Evolutionary conservation across 92 coral and sea anemone genomes (phyloP).

Genomic region (Phenganax stokvisi): DNA sequence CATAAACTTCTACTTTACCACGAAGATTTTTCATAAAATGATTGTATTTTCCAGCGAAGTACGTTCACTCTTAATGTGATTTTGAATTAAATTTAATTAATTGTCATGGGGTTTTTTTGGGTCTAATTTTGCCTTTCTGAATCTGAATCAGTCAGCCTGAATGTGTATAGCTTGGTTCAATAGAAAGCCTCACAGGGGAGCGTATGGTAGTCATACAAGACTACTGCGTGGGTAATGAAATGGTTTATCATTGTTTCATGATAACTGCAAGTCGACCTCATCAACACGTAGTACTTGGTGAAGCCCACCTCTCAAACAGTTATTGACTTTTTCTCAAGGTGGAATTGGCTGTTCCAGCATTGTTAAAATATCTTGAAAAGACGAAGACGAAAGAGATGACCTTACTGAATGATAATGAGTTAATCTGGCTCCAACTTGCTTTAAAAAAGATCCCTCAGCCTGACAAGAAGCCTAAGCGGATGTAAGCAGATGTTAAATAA

Average conservation of each 20-base stretch:
- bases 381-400: constrained; percentile 50
- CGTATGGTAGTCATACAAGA: too few species aligned
- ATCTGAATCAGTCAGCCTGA: too few species aligned
- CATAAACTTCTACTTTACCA: background rate
- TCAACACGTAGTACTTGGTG: background rate
- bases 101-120: too few species aligned
- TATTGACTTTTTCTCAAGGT: constrained; percentile 46
- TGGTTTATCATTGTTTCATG: background rate
- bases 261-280: background rate
- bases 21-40: background rate
- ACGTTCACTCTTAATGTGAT: background rate
- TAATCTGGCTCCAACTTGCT: constrained; percentile 67
- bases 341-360: constrained; percentile 74
- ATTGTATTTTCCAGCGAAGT: background rate
- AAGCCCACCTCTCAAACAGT: background rate
- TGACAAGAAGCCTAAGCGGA: constrained; percentile 73
- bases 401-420: constrained; percentile 61
- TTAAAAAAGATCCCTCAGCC: constrained; percentile 78
- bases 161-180: background rate
- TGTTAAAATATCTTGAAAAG: constrained; percentile 59
- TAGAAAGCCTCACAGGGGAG: too few species aligned
- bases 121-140: too few species aligned
- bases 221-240: too few species aligned
- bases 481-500: constrained; percentile 52
- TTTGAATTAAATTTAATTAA: background rate